These are phyloP conservation scores for Zoanthus solanderi DNA, from an alignment of 92 coral and sea anemone genomes.

Conservation along the genomic window DNA sequence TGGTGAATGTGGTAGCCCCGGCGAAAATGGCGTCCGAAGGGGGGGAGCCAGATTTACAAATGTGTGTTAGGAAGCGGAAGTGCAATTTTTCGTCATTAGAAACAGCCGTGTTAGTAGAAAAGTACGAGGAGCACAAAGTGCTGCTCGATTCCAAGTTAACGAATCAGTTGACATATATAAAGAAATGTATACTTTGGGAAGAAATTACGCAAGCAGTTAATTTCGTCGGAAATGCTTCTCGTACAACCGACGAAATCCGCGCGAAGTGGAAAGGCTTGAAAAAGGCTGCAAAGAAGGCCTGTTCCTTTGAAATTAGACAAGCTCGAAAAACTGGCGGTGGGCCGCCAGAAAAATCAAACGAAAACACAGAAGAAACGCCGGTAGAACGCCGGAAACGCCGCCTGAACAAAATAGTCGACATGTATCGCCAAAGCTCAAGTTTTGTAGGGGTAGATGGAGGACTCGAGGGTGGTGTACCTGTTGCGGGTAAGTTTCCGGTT, in stretches of 20 bases:
- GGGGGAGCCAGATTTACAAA: neutral
- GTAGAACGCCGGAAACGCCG: neutral
- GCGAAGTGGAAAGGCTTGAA: neutral
- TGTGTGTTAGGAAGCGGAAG: conserved; percentile 3
- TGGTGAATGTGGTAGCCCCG: conserved; percentile 1
- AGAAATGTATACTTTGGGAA: neutral
- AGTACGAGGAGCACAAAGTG: neutral
- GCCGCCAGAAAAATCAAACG: neutral
- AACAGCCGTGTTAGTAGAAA: neutral
- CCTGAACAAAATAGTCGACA: neutral
- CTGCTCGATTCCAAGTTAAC: conserved; percentile 1
- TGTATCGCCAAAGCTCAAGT: neutral
- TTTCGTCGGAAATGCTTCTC: conserved; percentile 3
- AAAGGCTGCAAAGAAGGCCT: neutral
- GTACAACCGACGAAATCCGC: neutral
- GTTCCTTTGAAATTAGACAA: neutral
- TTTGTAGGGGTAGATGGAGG: conserved; percentile 11
- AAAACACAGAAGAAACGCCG: neutral
- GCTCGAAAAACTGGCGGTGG: neutral
- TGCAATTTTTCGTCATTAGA: neutral
- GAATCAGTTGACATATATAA: neutral
- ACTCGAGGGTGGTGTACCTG: conserved; percentile 15
- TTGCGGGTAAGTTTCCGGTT: conserved; percentile 12
- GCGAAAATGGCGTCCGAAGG: conserved; percentile 34
- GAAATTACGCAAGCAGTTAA: neutral